phyloP scores from a whole-genome alignment of 2,797 vertebrate species.

The Kryptopterus vitreolus region DNA sequence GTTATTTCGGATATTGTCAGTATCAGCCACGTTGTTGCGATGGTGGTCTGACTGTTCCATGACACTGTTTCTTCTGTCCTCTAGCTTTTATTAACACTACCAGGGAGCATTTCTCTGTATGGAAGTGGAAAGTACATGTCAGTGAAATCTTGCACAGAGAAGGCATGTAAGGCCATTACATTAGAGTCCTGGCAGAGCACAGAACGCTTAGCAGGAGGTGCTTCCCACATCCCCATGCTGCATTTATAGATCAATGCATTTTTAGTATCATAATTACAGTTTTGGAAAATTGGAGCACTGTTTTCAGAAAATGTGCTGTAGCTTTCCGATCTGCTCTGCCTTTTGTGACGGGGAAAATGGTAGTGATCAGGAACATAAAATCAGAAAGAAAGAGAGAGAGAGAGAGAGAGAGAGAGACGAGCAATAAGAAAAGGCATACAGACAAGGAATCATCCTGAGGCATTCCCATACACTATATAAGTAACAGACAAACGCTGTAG shows the following conservation, averaged over 20 bases:
- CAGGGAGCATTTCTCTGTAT: neutral
- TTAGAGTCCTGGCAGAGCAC: neutral
- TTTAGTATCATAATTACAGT: constrained; percentile 9
- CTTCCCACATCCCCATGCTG: neutral
- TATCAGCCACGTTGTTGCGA: neutral
- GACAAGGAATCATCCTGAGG: neutral
- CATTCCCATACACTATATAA: neutral
- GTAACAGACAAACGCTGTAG: neutral
- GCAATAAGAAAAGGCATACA: neutral
- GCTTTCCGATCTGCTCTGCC: neutral
- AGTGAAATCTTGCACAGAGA: neutral
- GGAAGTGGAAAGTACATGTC: neutral
- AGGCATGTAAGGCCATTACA: neutral
- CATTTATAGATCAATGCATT: constrained; percentile 11
- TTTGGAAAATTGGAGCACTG: neutral
- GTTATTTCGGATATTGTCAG: neutral
- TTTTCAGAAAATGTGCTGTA: neutral
- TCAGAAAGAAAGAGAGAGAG: too few relatives aligned
- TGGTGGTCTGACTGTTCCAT: neutral
- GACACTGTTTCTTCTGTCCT: neutral
- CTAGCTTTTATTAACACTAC: neutral
- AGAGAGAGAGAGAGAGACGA: neutral
- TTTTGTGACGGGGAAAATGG: neutral
- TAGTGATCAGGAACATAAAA: neutral
- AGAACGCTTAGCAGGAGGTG: neutral